These are phyloP conservation scores for Spheniscus mendiculus DNA, from an alignment of 2,113 vertebrate genomes.

Conservation along the genomic window DNA sequence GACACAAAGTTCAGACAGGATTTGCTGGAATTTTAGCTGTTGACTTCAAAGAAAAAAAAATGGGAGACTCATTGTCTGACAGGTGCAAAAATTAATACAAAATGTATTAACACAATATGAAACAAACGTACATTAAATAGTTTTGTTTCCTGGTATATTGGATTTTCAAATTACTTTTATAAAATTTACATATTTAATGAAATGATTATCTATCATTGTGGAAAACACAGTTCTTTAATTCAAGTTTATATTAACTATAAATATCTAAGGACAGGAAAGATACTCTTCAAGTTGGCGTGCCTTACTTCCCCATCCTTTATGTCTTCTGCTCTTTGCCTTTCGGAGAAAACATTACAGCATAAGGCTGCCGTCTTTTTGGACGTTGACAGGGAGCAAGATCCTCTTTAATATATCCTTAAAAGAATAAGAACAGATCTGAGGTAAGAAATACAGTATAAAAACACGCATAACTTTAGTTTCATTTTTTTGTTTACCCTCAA, in stretches of 20 bases:
- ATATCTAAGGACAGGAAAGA: constrained; percentile 60
- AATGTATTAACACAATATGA: constrained; percentile 58
- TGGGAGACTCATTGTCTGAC: neutral
- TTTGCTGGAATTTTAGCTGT: neutral
- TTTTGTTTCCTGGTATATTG: constrained; percentile 1
- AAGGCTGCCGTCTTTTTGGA: constrained; percentile 86
- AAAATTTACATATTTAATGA: constrained; percentile 42
- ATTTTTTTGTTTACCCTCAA: neutral
- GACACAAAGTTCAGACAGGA: neutral
- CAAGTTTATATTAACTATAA: constrained; percentile 75
- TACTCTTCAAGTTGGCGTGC: neutral
- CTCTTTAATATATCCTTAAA: constrained; percentile 92
- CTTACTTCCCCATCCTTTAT: constrained; percentile 41
- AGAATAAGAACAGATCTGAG: neutral
- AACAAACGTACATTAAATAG: constrained; percentile 73
- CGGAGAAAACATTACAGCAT: constrained; percentile 87
- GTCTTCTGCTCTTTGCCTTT: constrained; percentile 83
- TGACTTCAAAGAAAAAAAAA: neutral
- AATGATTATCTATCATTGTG: neutral
- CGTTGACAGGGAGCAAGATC: constrained; percentile 83
- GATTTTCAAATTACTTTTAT: constrained; percentile 21
- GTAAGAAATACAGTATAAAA: neutral
- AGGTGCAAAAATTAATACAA: constrained; percentile 71
- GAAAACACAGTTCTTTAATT: constrained; percentile 46
- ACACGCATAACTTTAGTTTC: neutral